Percentiles rank a stretch among this genome's conserved stretches.
Conservation (phyloP, 2,113 vertebrate genomes). For the Calonectris borealis region DNA sequence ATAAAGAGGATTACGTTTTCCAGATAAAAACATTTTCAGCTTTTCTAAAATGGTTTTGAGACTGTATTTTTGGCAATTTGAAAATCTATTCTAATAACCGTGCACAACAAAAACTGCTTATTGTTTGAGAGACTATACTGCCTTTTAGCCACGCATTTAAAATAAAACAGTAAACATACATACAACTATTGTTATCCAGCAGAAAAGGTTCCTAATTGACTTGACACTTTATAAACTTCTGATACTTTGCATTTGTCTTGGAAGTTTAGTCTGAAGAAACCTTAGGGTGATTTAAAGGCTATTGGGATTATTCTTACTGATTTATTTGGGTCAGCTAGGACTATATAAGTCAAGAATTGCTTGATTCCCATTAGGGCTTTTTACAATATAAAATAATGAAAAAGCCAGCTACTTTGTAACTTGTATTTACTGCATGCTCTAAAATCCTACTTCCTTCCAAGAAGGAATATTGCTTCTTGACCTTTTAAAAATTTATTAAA, state of each 20-base stretch:
- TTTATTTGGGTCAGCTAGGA: background rate
- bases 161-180: background rate
- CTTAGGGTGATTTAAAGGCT: background rate
- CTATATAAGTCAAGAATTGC: background rate
- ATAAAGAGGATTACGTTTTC: slow-evolving; percentile 40
- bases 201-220: background rate
- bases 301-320: background rate
- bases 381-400: background rate
- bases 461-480: background rate
- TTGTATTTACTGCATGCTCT: background rate
- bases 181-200: background rate
- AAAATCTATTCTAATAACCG: background rate
- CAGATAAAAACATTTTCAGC: slow-evolving; percentile 35
- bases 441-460: background rate
- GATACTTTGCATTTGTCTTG: background rate
- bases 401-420: background rate
- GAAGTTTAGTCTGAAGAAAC: slow-evolving; percentile 7
- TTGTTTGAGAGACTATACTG: background rate
- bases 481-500: background rate
- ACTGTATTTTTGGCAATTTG: background rate
- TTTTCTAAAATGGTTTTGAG: slow-evolving; percentile 4
- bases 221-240: background rate
- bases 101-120: background rate
- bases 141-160: slow-evolving; percentile 16
- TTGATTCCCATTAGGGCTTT: background rate